Conservation (phyloP, 2,888 invertebrate species). For the Synergus gifuensis region DNA sequence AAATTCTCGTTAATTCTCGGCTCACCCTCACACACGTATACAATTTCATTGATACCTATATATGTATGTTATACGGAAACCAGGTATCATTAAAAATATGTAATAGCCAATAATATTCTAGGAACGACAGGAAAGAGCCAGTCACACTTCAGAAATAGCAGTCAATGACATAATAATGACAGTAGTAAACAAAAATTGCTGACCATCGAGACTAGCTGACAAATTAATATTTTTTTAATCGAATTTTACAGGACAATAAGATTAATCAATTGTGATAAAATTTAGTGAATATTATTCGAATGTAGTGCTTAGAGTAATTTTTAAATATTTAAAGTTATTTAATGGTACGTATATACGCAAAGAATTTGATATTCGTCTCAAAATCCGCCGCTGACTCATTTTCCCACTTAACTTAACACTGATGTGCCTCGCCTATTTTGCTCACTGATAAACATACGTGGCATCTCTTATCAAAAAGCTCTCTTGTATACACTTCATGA, state of each 20-base stretch:
- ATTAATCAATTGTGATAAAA: not conserved
- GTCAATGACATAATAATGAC: not conserved
- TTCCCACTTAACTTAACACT: not conserved
- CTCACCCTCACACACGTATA: not conserved
- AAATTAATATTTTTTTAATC: not conserved
- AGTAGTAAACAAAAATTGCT: not conserved
- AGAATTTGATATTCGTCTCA: not conserved
- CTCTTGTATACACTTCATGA: not conserved
- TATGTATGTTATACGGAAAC: too few species aligned
- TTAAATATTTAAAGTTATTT: not conserved
- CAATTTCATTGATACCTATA: not conserved
- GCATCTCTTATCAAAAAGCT: constrained; percentile 1
- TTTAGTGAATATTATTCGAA: not conserved
- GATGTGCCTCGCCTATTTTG: constrained; percentile 22
- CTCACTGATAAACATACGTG: constrained; percentile 23
- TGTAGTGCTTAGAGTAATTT: not conserved
- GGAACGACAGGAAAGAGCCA: not conserved
- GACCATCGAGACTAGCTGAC: not conserved
- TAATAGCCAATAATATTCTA: not conserved
- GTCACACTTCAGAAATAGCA: not conserved
- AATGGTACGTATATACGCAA: not conserved
- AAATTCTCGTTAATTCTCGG: too few species aligned
- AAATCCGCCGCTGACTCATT: constrained; percentile 1
- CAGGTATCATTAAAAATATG: not conserved
- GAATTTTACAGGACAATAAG: not conserved